phyloP scores from a whole-genome alignment of 2,797 vertebrate genomes.

The Argentina silus region DNA sequence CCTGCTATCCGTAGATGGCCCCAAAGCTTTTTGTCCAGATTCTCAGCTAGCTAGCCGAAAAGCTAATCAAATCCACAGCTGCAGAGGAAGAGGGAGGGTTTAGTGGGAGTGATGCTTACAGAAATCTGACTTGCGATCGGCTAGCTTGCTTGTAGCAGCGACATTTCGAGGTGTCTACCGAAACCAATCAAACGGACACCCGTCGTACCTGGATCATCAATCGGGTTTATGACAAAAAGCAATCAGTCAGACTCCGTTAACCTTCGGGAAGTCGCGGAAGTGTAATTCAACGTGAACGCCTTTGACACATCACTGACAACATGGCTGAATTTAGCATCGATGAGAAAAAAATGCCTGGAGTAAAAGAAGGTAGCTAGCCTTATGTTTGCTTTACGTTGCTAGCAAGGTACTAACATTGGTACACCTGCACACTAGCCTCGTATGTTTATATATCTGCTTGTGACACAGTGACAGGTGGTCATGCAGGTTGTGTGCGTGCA shows the following conservation, averaged over 20 bases:
- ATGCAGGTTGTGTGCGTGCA: too few species aligned
- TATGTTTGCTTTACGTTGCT: not conserved
- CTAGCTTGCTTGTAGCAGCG: slow-evolving; percentile 40
- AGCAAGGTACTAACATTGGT: not conserved
- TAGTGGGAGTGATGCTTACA: slow-evolving; percentile 44
- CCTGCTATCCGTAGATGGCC: not conserved
- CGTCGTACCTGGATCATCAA: slow-evolving; percentile 63
- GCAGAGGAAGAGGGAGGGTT: slow-evolving; percentile 16
- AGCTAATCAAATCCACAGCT: slow-evolving; percentile 2
- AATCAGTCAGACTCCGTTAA: slow-evolving; percentile 61
- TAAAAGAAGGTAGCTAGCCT: slow-evolving; percentile 16
- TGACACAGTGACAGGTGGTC: not conserved
- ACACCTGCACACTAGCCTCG: not conserved
- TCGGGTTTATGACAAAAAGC: slow-evolving; percentile 67
- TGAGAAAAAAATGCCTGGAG: slow-evolving; percentile 16
- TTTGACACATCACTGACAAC: slow-evolving; percentile 9
- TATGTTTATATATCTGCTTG: not conserved
- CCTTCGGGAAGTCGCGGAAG: slow-evolving; percentile 61
- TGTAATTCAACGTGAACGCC: slow-evolving; percentile 58
- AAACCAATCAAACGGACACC: slow-evolving; percentile 75
- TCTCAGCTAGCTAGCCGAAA: not conserved
- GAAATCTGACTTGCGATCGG: slow-evolving; percentile 41
- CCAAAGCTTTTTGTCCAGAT: not conserved
- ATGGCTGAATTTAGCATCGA: slow-evolving; percentile 25
- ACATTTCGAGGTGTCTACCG: slow-evolving; percentile 54